Conservation (phyloP, 1,140 invertebrate species). For the Sweltsa coloradensis region DNA sequence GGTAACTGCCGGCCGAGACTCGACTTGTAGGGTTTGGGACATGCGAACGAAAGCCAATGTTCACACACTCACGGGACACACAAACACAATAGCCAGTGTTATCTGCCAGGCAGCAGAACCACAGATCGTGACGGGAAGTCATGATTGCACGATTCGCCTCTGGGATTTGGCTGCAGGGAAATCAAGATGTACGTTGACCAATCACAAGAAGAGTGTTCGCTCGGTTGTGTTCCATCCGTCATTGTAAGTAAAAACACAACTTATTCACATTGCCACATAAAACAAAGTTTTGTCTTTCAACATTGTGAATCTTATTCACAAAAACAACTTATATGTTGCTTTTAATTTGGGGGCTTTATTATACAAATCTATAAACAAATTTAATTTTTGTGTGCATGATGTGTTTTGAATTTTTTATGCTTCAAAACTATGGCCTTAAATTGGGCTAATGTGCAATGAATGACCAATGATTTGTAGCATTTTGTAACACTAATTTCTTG, state of each 20-base stretch:
- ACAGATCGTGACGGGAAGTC: constrained; percentile 73
- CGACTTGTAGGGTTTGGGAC: constrained; percentile 95
- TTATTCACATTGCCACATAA: no score
- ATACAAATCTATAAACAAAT: no score
- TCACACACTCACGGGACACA: constrained; percentile 91
- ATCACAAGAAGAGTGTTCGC: constrained; percentile 98
- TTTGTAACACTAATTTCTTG: no score
- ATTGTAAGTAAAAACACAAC: constrained; percentile 55
- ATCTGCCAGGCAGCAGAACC: constrained; percentile 87
- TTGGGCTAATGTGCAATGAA: no score
- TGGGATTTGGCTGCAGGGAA: constrained; percentile 97
- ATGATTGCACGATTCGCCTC: constrained; percentile 77
- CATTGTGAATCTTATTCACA: no score
- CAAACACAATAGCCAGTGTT: constrained; percentile 92
- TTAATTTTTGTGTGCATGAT: no score
- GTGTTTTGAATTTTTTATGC: no score
- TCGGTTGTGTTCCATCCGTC: constrained; percentile 84
- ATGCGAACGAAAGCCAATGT: constrained; percentile 98
- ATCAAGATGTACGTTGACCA: constrained; percentile 88
- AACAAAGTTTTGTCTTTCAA: no score
- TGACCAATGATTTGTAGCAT: no score
- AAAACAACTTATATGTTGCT: no score
- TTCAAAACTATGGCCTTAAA: no score
- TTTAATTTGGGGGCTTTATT: no score
- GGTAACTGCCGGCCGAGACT: constrained; percentile 87